Percentiles rank a stretch among this genome's conserved stretches.
These are phyloP conservation scores for Pherbina coryleti DNA, from an alignment of 2,888 invertebrate species.

Conservation along the genomic window DNA sequence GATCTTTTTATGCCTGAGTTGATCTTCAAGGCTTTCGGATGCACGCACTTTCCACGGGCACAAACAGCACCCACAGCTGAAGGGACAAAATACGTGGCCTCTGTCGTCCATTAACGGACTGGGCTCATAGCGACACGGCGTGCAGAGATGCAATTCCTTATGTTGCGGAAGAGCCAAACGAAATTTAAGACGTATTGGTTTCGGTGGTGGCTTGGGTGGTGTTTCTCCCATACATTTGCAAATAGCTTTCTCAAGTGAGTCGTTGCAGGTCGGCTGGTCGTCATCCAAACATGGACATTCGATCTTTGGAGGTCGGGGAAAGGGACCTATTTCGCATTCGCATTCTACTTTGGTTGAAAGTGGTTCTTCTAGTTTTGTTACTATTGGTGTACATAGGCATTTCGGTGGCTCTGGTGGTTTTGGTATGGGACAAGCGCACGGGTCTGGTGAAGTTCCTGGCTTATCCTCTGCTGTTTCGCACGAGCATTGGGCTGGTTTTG, in stretches of 20 bases:
- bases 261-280: background rate
- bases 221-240: background rate
- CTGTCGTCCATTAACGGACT: conserved; percentile 61
- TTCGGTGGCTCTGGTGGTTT: too few relatives aligned
- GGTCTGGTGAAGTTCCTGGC: too few relatives aligned
- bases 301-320: background rate
- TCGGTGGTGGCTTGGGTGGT: background rate
- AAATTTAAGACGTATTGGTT: conserved; percentile 45
- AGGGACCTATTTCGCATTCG: background rate
- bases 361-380: background rate
- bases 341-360: background rate
- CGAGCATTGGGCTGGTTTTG: background rate
- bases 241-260: background rate
- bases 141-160: conserved; percentile 57
- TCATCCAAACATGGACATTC: conserved; percentile 10
- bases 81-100: conserved; percentile 59
- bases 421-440: too few relatives aligned
- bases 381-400: too few relatives aligned
- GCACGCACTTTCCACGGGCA: conserved; percentile 59
- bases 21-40: conserved; percentile 44
- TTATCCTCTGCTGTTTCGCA: background rate
- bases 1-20: conserved; percentile 54
- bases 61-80: conserved; percentile 62
- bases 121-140: conserved; percentile 57
- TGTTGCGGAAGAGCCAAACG: conserved; percentile 60